Percentiles rank a stretch among this genome's conserved stretches.
Evolutionary conservation across 2,113 vertebrate species (phyloP).

Genomic region (Acrocephalus kingi): DNA sequence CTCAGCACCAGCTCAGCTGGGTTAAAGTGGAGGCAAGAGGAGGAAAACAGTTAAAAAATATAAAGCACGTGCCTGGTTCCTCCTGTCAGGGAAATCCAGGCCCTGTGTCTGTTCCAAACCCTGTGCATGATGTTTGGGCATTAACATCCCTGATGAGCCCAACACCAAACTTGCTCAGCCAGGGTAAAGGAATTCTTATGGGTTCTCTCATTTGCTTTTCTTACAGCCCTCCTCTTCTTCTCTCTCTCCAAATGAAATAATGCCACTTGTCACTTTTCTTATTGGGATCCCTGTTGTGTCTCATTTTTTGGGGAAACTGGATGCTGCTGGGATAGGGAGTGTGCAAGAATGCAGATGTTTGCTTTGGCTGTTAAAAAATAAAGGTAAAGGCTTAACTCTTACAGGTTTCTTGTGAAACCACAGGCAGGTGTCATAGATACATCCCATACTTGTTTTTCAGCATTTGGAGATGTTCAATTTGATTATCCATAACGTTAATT

Average conservation of each 20-base stretch:
- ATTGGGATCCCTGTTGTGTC: not conserved
- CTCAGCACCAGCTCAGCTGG: not conserved
- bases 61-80: not conserved
- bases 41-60: not conserved
- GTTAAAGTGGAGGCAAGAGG: not conserved
- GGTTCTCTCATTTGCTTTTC: not conserved
- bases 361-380: not conserved
- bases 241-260: not conserved
- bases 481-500: not conserved
- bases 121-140: not conserved
- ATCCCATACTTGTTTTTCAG: not conserved
- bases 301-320: not conserved
- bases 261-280: not conserved
- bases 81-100: not conserved
- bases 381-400: not conserved
- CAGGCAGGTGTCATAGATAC: fast-evolving
- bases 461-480: not conserved
- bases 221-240: not conserved
- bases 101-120: not conserved
- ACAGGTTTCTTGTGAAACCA: not conserved
- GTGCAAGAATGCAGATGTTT: not conserved
- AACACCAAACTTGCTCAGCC: not conserved
- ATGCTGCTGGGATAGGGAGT: not conserved
- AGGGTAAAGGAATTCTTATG: not conserved
- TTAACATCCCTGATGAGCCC: not conserved